A percentile compares a stretch with the other conserved stretches of the same genome.
These are phyloP conservation scores for Drosophila ironensis DNA, from an alignment of 1,140 invertebrate genomes.

Conservation along the genomic window DNA sequence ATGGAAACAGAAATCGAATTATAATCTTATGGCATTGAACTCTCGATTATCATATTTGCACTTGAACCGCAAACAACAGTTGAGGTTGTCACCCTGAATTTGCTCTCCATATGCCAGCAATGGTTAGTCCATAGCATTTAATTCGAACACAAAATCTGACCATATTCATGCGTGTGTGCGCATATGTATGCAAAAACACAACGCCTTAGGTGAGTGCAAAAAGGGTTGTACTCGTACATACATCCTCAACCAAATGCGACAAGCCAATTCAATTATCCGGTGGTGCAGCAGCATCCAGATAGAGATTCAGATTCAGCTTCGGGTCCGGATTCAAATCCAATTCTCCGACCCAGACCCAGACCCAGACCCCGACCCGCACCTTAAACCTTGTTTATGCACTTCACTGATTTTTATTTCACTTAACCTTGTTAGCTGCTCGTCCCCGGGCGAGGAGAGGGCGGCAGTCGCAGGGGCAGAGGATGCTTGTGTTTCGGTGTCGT, in stretches of 20 bases:
- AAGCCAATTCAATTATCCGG: constrained; percentile 67
- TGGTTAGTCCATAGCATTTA: constrained; percentile 31
- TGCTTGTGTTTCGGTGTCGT: constrained; percentile 71
- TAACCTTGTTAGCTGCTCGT: constrained; percentile 63
- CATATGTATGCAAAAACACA: constrained; percentile 63
- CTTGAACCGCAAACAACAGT: constrained; percentile 16
- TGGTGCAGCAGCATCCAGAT: constrained; percentile 20
- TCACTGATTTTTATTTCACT: constrained; percentile 66
- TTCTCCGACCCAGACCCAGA: constrained; percentile 8
- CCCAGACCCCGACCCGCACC: constrained; percentile 58
- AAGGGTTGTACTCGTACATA: constrained; percentile 71
- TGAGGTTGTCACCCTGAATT: constrained; percentile 13
- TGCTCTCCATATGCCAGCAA: constrained; percentile 45
- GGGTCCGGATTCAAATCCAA: constrained; percentile 12
- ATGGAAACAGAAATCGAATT: not conserved
- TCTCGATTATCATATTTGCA: constrained; percentile 19
- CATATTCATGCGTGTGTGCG: not conserved
- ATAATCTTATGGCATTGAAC: constrained; percentile 2
- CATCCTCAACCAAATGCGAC: constrained; percentile 30
- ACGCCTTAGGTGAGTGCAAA: constrained; percentile 20
- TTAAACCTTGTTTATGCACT: constrained; percentile 72
- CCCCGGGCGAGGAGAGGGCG: not conserved
- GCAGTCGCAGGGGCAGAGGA: not conserved
- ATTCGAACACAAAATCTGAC: constrained; percentile 13
- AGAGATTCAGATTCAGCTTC: constrained; percentile 24